phyloP scores from a whole-genome alignment of 2,888 invertebrate species.

The Mythimna vitellina region DNA sequence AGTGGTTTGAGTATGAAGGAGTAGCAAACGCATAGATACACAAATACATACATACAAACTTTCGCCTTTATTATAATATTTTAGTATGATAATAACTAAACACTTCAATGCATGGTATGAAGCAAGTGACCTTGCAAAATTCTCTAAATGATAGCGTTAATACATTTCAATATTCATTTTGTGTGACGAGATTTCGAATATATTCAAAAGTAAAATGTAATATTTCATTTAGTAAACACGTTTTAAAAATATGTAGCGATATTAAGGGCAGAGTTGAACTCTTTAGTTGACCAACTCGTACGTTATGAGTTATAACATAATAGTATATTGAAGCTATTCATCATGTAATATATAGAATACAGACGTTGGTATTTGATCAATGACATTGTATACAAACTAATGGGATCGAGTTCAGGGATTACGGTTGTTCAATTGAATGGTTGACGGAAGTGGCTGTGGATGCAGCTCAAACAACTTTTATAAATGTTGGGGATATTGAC shows the following conservation, averaged over 20 bases:
- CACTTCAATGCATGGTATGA: not conserved
- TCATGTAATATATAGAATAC: conserved; percentile 22
- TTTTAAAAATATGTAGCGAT: not conserved
- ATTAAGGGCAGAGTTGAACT: not conserved
- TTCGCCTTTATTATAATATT: not conserved
- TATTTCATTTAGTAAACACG: not conserved
- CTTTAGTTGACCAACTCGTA: conserved; percentile 1
- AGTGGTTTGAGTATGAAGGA: not conserved
- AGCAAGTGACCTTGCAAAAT: conserved; percentile 11
- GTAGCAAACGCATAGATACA: not conserved
- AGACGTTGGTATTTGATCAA: conserved; percentile 43
- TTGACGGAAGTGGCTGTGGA: conserved; percentile 48
- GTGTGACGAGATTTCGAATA: not conserved
- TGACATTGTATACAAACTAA: conserved; percentile 47
- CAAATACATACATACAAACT: not conserved
- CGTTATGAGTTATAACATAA: conserved; percentile 1
- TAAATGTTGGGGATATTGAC: not conserved
- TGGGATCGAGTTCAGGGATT: conserved; percentile 55
- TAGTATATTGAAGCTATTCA: conserved; percentile 31
- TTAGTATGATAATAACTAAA: conserved; percentile 1
- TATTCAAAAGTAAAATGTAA: not conserved
- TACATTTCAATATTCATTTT: not conserved
- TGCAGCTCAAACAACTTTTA: conserved; percentile 15
- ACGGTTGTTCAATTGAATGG: conserved; percentile 49
- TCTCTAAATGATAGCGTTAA: not conserved